Evolutionary conservation across 1,140 invertebrate genomes (phyloP).

Genomic region (Danaus melanippus): DNA sequence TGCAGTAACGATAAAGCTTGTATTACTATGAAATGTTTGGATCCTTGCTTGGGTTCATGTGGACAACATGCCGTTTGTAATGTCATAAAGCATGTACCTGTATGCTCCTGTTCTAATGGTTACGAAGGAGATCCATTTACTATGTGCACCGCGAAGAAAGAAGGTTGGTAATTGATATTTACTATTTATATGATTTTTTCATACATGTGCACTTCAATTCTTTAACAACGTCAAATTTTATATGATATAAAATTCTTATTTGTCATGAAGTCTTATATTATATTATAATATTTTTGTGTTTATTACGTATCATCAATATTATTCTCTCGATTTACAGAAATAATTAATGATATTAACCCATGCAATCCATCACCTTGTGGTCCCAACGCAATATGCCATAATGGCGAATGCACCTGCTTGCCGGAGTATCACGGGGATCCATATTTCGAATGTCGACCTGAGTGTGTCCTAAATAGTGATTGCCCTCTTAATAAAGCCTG

Average conservation of each 20-base stretch:
- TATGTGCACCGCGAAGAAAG: slow-evolving; percentile 11
- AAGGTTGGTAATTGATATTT: slow-evolving; percentile 12
- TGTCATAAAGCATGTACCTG: slow-evolving; percentile 84
- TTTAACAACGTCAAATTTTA: too few species aligned
- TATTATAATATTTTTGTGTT: too few species aligned
- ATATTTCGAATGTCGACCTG: slow-evolving; percentile 76
- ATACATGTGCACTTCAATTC: too few species aligned
- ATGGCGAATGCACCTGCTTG: slow-evolving; percentile 77
- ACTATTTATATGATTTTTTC: too few species aligned
- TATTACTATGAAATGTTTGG: slow-evolving; percentile 86
- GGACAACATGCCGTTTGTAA: slow-evolving; percentile 84
- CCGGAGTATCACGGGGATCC: slow-evolving; percentile 79
- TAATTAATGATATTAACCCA: slow-evolving; percentile 62
- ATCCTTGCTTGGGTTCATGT: slow-evolving; percentile 90
- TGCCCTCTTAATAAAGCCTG: slow-evolving; percentile 79
- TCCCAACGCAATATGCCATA: slow-evolving; percentile 74
- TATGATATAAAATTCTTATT: too few species aligned
- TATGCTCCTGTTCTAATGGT: slow-evolving; percentile 81
- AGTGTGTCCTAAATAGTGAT: slow-evolving; percentile 80
- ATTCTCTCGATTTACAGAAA: slow-evolving; percentile 41
- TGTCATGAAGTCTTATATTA: too few species aligned
- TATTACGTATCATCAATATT: too few species aligned
- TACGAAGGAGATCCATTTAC: slow-evolving; percentile 84
- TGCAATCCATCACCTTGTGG: slow-evolving; percentile 82
- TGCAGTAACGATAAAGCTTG: slow-evolving; percentile 86